These are phyloP conservation scores for Phalacrocorax carbo DNA, from an alignment of 2,113 vertebrate species.

Conservation along the genomic window DNA sequence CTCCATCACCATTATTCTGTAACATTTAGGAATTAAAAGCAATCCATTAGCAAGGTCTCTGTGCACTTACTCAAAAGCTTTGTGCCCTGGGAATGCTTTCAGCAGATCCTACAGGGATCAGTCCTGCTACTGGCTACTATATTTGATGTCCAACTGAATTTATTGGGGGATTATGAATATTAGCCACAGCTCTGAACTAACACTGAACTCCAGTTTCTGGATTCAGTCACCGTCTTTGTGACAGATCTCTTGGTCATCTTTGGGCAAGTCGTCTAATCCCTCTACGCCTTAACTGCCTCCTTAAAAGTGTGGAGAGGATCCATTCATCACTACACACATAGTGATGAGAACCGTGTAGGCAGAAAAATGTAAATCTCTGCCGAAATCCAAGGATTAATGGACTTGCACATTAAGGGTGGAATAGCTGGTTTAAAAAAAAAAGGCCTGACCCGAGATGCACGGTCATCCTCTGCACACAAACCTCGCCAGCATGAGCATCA, in stretches of 20 bases:
- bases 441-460: background rate
- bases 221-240: background rate
- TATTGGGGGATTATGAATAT: background rate
- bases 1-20: constrained; percentile 78
- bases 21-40: constrained; percentile 35
- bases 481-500: background rate
- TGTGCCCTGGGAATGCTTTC: background rate
- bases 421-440: background rate
- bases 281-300: background rate
- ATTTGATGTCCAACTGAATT: background rate
- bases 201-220: background rate
- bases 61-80: background rate
- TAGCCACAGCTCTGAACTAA: background rate
- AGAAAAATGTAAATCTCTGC: background rate
- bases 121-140: background rate
- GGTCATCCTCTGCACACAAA: background rate
- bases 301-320: background rate
- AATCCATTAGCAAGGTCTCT: constrained; percentile 26
- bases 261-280: background rate
- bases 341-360: background rate
- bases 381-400: constrained; percentile 19
- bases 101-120: background rate
- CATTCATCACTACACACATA: background rate
- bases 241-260: background rate
- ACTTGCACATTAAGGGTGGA: background rate